A percentile compares a stretch with the other conserved stretches of the same genome.
Conservation (phyloP, 2,113 vertebrate species). For the Baryphthengus martii region DNA sequence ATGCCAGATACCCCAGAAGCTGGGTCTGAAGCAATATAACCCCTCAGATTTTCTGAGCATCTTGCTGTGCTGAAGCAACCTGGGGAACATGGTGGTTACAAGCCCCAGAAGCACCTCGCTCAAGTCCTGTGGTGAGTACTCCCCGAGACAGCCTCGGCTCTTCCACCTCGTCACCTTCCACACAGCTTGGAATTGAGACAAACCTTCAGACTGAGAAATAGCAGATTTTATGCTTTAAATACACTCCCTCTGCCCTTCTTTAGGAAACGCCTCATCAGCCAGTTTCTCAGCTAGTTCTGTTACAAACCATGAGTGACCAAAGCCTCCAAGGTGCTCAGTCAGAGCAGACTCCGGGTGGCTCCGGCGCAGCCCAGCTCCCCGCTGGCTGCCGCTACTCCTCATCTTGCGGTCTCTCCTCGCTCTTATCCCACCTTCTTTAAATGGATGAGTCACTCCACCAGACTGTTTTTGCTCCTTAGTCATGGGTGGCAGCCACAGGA, state of each 20-base stretch:
- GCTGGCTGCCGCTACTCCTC: not conserved
- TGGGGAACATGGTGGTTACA: not conserved
- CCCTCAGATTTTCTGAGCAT: not conserved
- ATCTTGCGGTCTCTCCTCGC: not conserved
- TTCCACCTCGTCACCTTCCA: not conserved
- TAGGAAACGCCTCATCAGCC: not conserved
- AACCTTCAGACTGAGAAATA: not conserved
- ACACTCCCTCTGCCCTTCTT: not conserved
- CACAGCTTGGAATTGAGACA: not conserved
- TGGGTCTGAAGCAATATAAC: not conserved
- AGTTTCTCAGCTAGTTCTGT: too few relatives aligned
- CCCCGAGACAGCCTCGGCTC: not conserved
- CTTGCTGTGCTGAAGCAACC: not conserved
- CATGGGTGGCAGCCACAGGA: slow-evolving; percentile 20
- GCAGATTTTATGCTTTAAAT: not conserved
- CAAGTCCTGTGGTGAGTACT: rapidly evolving
- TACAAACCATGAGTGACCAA: not conserved
- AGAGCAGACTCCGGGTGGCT: not conserved
- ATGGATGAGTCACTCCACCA: slow-evolving; percentile 46
- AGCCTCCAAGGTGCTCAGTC: rapidly evolving
- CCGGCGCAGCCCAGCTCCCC: not conserved
- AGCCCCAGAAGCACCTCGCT: not conserved
- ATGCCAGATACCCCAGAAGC: not conserved
- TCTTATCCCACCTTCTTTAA: slow-evolving; percentile 13
- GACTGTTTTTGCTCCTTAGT: slow-evolving; percentile 38